A percentile compares a stretch with the other conserved stretches of the same genome.
phyloP scores from a whole-genome alignment of 2,888 invertebrate species.

The Acleris literana region DNA sequence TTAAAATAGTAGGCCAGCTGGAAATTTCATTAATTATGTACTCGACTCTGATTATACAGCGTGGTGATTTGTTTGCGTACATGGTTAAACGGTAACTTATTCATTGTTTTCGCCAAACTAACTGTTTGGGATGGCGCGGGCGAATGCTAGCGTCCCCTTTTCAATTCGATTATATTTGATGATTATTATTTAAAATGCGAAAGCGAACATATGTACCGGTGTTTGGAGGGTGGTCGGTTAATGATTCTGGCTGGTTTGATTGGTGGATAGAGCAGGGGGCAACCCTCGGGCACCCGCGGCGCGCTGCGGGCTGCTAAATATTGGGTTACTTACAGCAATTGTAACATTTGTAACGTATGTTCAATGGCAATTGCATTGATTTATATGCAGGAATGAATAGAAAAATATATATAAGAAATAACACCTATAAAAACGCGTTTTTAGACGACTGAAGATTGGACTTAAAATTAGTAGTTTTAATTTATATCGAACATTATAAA shows the following conservation, averaged over 20 bases:
- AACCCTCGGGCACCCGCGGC: slow-evolving; percentile 52
- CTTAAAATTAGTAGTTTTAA: too few species aligned
- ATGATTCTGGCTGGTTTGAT: slow-evolving; percentile 65
- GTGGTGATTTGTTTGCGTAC: slow-evolving; percentile 70
- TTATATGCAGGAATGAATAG: slow-evolving; percentile 13
- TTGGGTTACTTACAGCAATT: slow-evolving; percentile 52
- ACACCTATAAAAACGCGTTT: too few species aligned
- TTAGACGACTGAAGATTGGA: too few species aligned
- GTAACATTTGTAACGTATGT: slow-evolving; percentile 59
- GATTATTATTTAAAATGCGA: slow-evolving; percentile 78
- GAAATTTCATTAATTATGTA: slow-evolving; percentile 81
- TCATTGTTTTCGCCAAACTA: slow-evolving; percentile 35
- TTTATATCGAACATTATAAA: too few species aligned
- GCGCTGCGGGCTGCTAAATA: slow-evolving; percentile 68
- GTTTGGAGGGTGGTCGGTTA: slow-evolving; percentile 63
- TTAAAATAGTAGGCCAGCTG: slow-evolving; percentile 81
- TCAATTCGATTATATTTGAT: slow-evolving; percentile 64
- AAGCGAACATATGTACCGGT: slow-evolving; percentile 75
- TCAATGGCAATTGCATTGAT: slow-evolving; percentile 42
- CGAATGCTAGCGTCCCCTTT: slow-evolving; percentile 55
- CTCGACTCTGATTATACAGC: slow-evolving; percentile 66
- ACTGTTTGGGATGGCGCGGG: slow-evolving; percentile 10
- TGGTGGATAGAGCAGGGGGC: slow-evolving; percentile 66
- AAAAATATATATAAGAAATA: too few species aligned
- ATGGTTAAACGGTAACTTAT: slow-evolving; percentile 54